These are phyloP conservation scores for Formicarius rufipectus DNA, from an alignment of 2,113 vertebrate species.

Conservation along the genomic window DNA sequence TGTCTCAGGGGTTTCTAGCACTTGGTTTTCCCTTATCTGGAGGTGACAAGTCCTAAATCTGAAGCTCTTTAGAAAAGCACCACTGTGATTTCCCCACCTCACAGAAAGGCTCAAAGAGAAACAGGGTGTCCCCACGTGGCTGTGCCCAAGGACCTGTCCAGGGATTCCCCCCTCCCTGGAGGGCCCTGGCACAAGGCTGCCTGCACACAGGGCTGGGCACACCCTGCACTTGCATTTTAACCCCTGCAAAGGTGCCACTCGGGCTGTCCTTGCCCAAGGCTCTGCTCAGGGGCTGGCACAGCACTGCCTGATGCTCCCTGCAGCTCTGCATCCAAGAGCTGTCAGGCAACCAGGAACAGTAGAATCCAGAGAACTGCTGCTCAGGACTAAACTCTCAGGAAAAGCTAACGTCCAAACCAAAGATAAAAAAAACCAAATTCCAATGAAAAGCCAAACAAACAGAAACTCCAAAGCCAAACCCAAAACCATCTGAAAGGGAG, in stretches of 20 bases:
- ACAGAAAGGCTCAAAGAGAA: not conserved
- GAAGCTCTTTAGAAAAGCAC: not conserved
- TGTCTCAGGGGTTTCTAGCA: not conserved
- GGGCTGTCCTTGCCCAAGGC: not conserved
- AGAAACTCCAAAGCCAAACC: not conserved
- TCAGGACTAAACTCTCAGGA: not conserved
- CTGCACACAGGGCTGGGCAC: not conserved
- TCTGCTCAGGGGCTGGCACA: not conserved
- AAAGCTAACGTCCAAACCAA: not conserved
- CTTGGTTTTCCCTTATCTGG: not conserved
- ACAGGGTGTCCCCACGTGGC: rapidly evolving
- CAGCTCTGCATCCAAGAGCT: not conserved
- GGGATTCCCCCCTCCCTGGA: not conserved
- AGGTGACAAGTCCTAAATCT: not conserved
- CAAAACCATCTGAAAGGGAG: not conserved
- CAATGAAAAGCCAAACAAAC: not conserved
- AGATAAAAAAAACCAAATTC: not conserved
- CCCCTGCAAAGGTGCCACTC: not conserved
- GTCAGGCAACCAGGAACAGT: not conserved
- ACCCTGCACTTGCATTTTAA: not conserved
- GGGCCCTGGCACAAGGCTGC: not conserved
- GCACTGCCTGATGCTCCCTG: not conserved
- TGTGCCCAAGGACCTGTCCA: not conserved
- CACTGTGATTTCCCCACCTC: not conserved
- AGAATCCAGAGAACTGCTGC: not conserved